A percentile compares a stretch with the other conserved stretches of the same genome.
Conservation (phyloP, 2,113 vertebrate genomes). For the Shinisaurus crocodilurus region DNA sequence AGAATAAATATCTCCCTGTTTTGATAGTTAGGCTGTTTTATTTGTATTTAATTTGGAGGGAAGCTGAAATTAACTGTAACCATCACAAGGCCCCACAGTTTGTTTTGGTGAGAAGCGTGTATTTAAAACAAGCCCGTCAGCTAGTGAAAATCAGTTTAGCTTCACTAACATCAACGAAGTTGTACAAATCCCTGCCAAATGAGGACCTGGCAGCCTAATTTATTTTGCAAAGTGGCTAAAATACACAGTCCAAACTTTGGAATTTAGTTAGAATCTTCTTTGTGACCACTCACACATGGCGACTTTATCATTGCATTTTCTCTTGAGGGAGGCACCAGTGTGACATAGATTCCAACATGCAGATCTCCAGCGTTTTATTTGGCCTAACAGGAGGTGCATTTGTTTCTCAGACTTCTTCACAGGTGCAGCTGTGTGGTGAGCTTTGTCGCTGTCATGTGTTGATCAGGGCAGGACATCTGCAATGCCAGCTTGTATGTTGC, state of each 20-base stretch:
- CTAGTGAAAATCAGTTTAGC: conserved; percentile 21
- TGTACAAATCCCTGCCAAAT: conserved; percentile 1
- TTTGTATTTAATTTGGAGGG: conserved; percentile 48
- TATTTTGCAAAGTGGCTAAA: conserved; percentile 34
- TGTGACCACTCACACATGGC: not conserved
- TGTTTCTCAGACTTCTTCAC: not conserved
- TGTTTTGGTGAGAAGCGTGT: conserved; percentile 46
- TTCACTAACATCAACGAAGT: conserved; percentile 43
- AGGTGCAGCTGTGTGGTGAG: no score
- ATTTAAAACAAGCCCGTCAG: conserved; percentile 27
- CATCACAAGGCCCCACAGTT: conserved; percentile 37
- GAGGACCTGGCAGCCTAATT: conserved; percentile 34
- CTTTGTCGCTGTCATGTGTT: not conserved
- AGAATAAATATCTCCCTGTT: conserved; percentile 64
- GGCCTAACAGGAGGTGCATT: not conserved
- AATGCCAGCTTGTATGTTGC: not conserved
- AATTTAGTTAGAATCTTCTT: conserved; percentile 16
- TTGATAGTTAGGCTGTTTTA: conserved; percentile 50
- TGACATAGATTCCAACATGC: not conserved
- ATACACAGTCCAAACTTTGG: not conserved
- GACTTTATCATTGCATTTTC: not conserved
- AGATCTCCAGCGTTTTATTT: not conserved
- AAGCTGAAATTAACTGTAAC: conserved; percentile 34
- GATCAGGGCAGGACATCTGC: not conserved
- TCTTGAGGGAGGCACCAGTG: not conserved